Base-by-base conservation (phyloP, 2,113 vertebrate genomes). In the Burhinus bistriatus region DNA sequence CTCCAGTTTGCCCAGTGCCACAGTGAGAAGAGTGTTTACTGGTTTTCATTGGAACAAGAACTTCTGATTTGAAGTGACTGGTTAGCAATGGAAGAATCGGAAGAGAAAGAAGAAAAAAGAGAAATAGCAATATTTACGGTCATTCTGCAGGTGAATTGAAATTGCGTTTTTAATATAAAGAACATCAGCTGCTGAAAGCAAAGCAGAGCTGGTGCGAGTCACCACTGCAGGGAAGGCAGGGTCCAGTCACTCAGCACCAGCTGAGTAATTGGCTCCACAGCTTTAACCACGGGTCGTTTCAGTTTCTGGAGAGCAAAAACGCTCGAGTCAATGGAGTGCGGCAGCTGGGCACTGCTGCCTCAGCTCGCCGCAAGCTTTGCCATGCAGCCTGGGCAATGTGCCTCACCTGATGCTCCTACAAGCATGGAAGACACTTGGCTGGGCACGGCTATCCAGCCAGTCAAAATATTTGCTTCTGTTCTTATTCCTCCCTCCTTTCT, bases 1-100 rank as follows among this genome's bases (percentile, higher is more conserved):
- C 99, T 72, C 99, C 99, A 17, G 99, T 99, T 96, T 99, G 99
- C 51, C 99, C 96, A 1, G 96, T 62, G 71, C 98, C 97, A 80
- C 98, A 98, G 90, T 98, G 98, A 12, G 98, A 97, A 1, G 98
- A 97, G 64, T 98, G 98, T 89, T 98, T 98, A 14, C 97, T 83
- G 22, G 97, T 88, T 92, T 98, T 99, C 72, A 97, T 59, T 16
- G 98, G 97, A 65, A 98, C 98, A 58, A 98, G 96, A 66, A 98
- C 97, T 87, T 98, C 98, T 22, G 98, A 97, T 69, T 98, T 98
- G 86, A 97, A 98, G 21, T 98, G 98, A 21, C 99, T 99, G 96
- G 51, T 72, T 66, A n/a, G 66, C 54, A 83, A 86, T 2, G 30
- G 55, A 68, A n/a, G 66, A 78, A 42, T 34, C 1, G 1, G 75